These are phyloP conservation scores for Drosophila planitibia DNA, from an alignment of 2,888 invertebrate species.

Conservation along the genomic window DNA sequence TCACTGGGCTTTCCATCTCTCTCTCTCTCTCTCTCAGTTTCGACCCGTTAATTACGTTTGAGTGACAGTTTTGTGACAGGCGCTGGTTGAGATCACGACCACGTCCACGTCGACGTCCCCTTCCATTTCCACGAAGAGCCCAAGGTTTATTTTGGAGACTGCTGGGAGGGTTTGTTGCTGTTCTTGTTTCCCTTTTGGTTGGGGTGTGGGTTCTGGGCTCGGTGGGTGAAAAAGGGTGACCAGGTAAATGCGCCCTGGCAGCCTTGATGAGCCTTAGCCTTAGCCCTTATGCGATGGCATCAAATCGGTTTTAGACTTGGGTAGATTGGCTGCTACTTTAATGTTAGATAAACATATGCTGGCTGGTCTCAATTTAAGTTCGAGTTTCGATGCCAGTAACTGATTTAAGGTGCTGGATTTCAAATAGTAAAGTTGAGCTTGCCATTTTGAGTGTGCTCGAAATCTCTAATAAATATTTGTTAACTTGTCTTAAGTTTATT, in stretches of 20 bases:
- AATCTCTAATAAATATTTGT: neutral
- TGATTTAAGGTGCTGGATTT: no score
- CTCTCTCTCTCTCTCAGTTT: conserved; percentile 20
- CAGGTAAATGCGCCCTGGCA: conserved; percentile 68
- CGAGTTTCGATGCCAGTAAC: no score
- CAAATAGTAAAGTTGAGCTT: neutral
- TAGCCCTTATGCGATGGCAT: conserved; percentile 28
- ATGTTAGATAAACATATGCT: neutral
- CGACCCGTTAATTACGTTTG: conserved; percentile 81
- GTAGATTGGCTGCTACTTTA: neutral
- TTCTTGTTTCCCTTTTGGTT: neutral
- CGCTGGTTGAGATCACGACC: conserved; percentile 40
- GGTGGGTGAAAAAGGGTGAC: conserved; percentile 78
- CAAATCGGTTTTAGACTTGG: neutral
- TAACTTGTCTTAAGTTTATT: neutral
- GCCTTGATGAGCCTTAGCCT: conserved; percentile 19
- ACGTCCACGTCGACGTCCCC: conserved; percentile 33
- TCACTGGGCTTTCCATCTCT: conserved; percentile 20
- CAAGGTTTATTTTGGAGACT: conserved; percentile 4
- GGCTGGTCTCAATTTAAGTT: neutral
- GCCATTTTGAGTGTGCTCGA: neutral
- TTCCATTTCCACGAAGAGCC: neutral
- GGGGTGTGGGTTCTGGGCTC: conserved; percentile 13
- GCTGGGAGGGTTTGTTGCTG: conserved; percentile 6
- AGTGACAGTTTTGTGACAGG: conserved; percentile 82